phyloP scores from a whole-genome alignment of 2,797 vertebrate species.

The Chaenodraco wilsoni region DNA sequence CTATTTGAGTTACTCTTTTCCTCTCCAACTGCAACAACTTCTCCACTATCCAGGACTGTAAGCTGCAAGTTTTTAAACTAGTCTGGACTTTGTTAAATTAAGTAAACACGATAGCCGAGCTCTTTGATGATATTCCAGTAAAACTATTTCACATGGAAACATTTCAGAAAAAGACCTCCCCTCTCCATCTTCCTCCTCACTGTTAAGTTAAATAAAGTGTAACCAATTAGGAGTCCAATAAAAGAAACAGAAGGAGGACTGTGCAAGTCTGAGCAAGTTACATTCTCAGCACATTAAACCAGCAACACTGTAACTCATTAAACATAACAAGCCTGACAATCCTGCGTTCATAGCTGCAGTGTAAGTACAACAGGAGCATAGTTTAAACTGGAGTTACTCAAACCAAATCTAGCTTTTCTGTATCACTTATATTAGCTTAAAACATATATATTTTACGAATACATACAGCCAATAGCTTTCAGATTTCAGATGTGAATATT shows the following conservation, averaged over 20 bases:
- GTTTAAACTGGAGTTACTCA: neutral
- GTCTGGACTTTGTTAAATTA: conserved; percentile 29
- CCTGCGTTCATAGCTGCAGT: neutral
- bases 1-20: neutral
- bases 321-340: conserved; percentile 34
- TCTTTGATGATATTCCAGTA: conserved; percentile 41
- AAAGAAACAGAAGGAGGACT: conserved; percentile 14
- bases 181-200: neutral
- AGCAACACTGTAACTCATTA: conserved; percentile 34
- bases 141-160: conserved; percentile 26
- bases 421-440: neutral
- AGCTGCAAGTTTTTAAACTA: conserved; percentile 22
- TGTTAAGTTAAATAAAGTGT: conserved; percentile 3
- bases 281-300: conserved; percentile 18
- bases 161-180: neutral
- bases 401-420: conserved; percentile 11
- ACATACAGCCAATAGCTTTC: conserved; percentile 33
- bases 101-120: conserved; percentile 24
- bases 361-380: conserved; percentile 5
- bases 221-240: neutral
- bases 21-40: conserved; percentile 2
- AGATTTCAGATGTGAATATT: conserved; percentile 58
- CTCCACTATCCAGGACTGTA: neutral
- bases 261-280: conserved; percentile 28
- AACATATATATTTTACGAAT: conserved; percentile 6